phyloP scores from a whole-genome alignment of 1,140 invertebrate genomes.

The Pogonomyrmex barbatus region DNA sequence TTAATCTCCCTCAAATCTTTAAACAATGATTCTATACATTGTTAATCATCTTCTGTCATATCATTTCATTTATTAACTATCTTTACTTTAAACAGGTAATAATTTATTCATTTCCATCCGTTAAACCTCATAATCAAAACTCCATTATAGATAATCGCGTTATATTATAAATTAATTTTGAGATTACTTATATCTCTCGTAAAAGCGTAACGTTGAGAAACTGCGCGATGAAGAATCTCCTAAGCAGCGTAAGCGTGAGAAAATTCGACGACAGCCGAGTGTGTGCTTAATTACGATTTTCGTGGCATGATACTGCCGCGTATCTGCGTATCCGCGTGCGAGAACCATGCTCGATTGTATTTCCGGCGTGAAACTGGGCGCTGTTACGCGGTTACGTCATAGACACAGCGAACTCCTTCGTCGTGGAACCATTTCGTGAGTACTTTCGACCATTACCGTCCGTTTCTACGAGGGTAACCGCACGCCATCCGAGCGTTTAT shows the following conservation, averaged over 20 bases:
- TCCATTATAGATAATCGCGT: neutral
- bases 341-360: conserved; percentile 15
- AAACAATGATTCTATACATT: neutral
- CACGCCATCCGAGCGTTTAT: conserved; percentile 56
- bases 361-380: conserved; percentile 42
- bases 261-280: conserved; percentile 21
- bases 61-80: neutral
- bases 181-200: neutral
- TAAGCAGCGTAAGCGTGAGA: neutral
- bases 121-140: neutral
- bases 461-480: conserved; percentile 52
- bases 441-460: conserved; percentile 58
- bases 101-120: neutral
- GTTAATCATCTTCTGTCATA: neutral
- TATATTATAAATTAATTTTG: conserved; percentile 1
- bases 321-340: conserved; percentile 5
- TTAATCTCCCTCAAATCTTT: neutral
- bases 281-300: conserved; percentile 54
- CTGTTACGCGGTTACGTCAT: conserved; percentile 47
- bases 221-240: neutral
- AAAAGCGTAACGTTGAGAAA: neutral
- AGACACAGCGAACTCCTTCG: conserved; percentile 49
- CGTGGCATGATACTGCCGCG: neutral
- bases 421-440: conserved; percentile 57
- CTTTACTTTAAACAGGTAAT: neutral